Evolutionary conservation across 2,888 invertebrate species (phyloP), one percentile per base, ranked within the genome.

Genomic region (Tridacna crocea): DNA sequence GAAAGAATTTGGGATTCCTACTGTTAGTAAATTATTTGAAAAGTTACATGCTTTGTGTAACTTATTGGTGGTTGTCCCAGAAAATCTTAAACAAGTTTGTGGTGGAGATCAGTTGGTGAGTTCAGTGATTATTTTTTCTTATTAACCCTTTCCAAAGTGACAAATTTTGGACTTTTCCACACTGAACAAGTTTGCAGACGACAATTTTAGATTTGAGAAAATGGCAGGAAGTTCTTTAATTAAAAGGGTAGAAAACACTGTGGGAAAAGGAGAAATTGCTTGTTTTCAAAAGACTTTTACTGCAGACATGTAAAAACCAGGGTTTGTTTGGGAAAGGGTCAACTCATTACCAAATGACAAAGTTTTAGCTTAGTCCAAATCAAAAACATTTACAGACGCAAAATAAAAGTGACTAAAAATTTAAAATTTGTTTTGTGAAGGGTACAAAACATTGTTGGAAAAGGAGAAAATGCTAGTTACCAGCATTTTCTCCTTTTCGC

Each of bases 1-100:
- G n/a, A 97, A 97, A 93, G 96, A 96, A 72, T 95, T 97, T 79
- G 96, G 96, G 77, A 96, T 98, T 13, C 95, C 97, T 3, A 95
- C 98, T 74, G 97, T 99, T 60, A 96, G 96, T 66, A 96, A 97
- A 80, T 95, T 99, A n/a, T 99, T 99, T 95, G 98, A 99, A 95
- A 97, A 98, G 27, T 95, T 99, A 65, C 98, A 99, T 94, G 98
- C 98, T 4, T 96, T 99, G 72, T 99, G 99, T 94, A 99, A 99
- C 95, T 96, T 99, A 81, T 95, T 99, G 87, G 96, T 99, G 17
- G 98, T 98, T 92, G 98, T 98, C 92, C 99, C 99, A 0, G 98
- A 99, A 95, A 99, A 99, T 95, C 95, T 99, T 90, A 97, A 97
- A 93, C 98, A 98, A 95, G 98, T 99, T 85, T 98, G 98, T 95